These are phyloP conservation scores for Adelognathus sp. DNA, from an alignment of 2,888 invertebrate genomes.

Conservation along the genomic window DNA sequence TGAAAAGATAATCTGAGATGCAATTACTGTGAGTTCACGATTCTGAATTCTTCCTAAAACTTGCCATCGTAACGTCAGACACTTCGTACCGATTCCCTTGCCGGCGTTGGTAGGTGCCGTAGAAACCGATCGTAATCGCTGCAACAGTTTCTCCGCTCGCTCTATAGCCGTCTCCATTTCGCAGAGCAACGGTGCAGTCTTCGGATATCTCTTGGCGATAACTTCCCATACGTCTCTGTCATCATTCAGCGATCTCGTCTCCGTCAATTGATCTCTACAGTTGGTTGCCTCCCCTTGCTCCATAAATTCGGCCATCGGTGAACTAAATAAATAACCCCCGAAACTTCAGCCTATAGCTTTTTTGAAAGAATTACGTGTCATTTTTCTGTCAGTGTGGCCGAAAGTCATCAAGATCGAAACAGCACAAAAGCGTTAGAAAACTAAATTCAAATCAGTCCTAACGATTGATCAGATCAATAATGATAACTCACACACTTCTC, in stretches of 20 bases:
- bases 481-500: too few species aligned
- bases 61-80: background rate
- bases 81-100: slow-evolving; percentile 59
- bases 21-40: too few species aligned
- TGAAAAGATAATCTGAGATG: too few species aligned
- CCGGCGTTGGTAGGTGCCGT: slow-evolving; percentile 45
- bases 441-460: too few species aligned
- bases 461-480: too few species aligned
- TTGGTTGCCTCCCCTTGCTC: slow-evolving; percentile 19
- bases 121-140: slow-evolving; percentile 61
- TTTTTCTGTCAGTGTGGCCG: slow-evolving; percentile 7
- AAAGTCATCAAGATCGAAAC: slow-evolving; percentile 13
- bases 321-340: slow-evolving; percentile 9
- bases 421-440: slow-evolving; percentile 22
- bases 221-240: slow-evolving; percentile 71
- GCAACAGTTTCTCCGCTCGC: slow-evolving; percentile 70
- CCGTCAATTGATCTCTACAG: slow-evolving; percentile 58
- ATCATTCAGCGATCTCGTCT: slow-evolving; percentile 62
- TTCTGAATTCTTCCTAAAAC: background rate
- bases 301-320: slow-evolving; percentile 43
- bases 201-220: slow-evolving; percentile 71
- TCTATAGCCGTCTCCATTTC: slow-evolving; percentile 72
- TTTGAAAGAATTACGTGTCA: slow-evolving; percentile 7
- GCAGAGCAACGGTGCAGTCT: slow-evolving; percentile 70
- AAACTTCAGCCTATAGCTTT: slow-evolving; percentile 12